Evolutionary conservation across 2,797 vertebrate species (phyloP).

Genomic region (Gallirallus australis): DNA sequence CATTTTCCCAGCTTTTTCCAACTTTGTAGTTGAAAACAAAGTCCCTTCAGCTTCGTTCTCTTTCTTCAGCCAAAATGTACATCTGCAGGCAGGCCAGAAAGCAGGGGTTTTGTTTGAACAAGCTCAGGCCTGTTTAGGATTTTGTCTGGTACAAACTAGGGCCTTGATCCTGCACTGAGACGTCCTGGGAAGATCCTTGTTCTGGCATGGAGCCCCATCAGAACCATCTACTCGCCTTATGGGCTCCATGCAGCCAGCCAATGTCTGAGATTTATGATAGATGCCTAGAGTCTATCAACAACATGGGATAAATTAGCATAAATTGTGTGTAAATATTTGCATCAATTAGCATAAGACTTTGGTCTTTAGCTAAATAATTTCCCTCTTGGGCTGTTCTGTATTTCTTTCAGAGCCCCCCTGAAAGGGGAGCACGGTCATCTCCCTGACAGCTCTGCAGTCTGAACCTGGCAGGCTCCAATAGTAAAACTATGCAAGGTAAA

Average conservation of each 20-base stretch:
- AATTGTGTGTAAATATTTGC: not conserved
- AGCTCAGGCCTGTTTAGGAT: not conserved
- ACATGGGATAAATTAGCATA: not conserved
- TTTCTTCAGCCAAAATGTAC: not conserved
- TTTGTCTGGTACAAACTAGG: not conserved
- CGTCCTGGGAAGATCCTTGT: not conserved
- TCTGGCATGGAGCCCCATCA: not conserved
- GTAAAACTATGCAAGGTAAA: not conserved
- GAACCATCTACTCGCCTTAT: not conserved
- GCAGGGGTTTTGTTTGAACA: not conserved
- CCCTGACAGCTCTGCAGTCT: fast-evolving
- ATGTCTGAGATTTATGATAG: not conserved
- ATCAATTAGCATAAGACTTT: not conserved
- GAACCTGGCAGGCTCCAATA: not conserved
- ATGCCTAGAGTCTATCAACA: not conserved
- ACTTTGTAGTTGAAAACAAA: not conserved
- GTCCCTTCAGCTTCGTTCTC: not conserved
- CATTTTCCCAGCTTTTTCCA: not conserved
- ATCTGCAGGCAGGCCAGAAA: not conserved
- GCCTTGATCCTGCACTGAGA: not conserved
- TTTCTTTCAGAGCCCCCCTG: not conserved
- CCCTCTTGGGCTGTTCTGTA: not conserved
- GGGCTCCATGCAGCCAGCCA: not conserved
- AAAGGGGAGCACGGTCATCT: not conserved
- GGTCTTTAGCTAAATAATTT: not conserved